Percentiles rank a stretch among this genome's conserved stretches.
Conservation (phyloP, 2,797 vertebrate genomes). For the Enteromius viviparus region DNA sequence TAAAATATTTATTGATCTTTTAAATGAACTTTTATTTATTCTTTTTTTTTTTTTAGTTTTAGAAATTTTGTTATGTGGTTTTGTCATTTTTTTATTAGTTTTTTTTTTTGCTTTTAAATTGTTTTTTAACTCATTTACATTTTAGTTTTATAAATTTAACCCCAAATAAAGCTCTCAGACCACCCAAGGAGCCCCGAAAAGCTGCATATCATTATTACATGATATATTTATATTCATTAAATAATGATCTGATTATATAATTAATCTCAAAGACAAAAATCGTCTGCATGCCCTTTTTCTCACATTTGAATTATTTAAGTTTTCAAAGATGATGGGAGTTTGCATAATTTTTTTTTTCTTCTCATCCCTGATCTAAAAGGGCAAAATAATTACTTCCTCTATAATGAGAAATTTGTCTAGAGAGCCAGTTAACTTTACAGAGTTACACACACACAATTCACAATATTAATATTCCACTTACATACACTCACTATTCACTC, state of each 20-base stretch:
- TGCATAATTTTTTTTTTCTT: neutral
- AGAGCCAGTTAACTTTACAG: too few relatives aligned
- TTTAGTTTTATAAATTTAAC: neutral
- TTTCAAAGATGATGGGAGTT: neutral
- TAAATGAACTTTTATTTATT: neutral
- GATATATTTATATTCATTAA: too few relatives aligned
- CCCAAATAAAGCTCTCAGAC: neutral
- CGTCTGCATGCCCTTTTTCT: neutral
- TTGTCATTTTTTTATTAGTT: neutral
- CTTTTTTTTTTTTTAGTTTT: neutral
- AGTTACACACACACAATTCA: neutral
- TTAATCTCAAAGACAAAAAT: constrained; percentile 1
- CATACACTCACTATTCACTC: neutral
- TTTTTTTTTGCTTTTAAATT: neutral
- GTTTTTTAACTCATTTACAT: neutral
- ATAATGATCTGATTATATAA: neutral
- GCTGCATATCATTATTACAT: neutral
- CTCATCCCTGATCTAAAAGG: neutral
- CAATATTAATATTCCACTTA: neutral
- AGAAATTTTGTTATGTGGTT: neutral
- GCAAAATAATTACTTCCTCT: neutral
- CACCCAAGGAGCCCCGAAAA: neutral
- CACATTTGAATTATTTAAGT: neutral
- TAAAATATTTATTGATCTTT: neutral
- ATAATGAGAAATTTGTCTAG: too few relatives aligned